Base-by-base conservation (phyloP, 2,113 vertebrate genomes). In the Axis porcinus region DNA sequence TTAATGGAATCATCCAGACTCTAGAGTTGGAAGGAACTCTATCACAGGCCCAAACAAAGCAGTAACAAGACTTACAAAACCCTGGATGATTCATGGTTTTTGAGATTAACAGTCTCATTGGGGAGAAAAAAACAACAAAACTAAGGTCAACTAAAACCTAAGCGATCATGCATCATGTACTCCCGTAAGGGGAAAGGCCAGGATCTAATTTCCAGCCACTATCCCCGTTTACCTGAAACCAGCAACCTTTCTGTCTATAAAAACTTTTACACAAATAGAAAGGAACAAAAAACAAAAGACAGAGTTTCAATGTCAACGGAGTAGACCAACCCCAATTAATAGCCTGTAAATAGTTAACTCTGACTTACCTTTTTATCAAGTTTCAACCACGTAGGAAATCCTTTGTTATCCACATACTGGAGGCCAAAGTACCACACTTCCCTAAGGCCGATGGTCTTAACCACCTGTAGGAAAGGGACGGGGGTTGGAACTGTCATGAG, bases 371-470 rank as follows among this genome's bases (percentile, higher is more conserved):
- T 99, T 99, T 99, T 99, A 98, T 99, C 99, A 92, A 99, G 99
- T 97, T 99, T 99, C 97, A 99, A 98, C 99, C 99, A 99, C n/a
- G 99, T 99, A 81, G 98, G 96, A 98, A 99, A 99, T 91, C 99
- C 99, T 98, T 99, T 99, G 97, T 98, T 99, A 96, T 99, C 99
- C 87, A 99, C 98, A 33, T 99, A 99, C 98, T 99, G 99, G 93
- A 99, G 99, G 96, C 99, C 99, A 97, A 99, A 99, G 99, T 99
- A 99, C 99, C 99, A 99, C 43, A 99, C 98, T 98, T 99, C 99
- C 91, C 99, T 99, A 78, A 99, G 97, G 30, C 99, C 99, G 17
- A 99, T 99, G 13, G 99, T 99, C 99, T 99, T 99, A 36, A 99
- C 99, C 98, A 99, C 99, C 99, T 99, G 98, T 1, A 57, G 95